Evolutionary conservation across 1,140 invertebrate species (phyloP).

Genomic region (Phthorimaea operculella): DNA sequence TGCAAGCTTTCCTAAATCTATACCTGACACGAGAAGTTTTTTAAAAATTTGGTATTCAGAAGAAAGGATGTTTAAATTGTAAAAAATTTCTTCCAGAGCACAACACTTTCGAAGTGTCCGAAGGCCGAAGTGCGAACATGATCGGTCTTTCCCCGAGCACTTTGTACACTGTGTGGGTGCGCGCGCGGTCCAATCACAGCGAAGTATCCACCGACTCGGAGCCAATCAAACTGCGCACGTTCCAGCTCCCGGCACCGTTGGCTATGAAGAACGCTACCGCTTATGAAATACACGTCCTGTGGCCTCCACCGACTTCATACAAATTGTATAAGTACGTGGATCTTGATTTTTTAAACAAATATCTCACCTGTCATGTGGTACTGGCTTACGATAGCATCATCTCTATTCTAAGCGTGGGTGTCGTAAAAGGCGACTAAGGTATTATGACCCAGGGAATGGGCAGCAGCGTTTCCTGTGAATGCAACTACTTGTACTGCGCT

Average conservation of each 20-base stretch:
- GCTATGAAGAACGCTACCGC: constrained; percentile 67
- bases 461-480: too few species aligned
- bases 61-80: background rate
- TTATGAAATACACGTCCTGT: constrained; percentile 71
- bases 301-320: constrained; percentile 67
- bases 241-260: constrained; percentile 74
- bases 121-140: constrained; percentile 55
- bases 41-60: too few species aligned
- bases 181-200: constrained; percentile 77
- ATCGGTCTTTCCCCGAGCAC: constrained; percentile 66
- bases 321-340: constrained; percentile 31
- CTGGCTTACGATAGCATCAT: too few species aligned
- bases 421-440: too few species aligned
- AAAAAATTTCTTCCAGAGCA: constrained; percentile 35
- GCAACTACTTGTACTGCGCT: too few species aligned
- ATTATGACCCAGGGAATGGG: too few species aligned
- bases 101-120: constrained; percentile 46
- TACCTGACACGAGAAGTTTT: too few species aligned
- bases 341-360: background rate
- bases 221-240: constrained; percentile 73
- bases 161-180: constrained; percentile 75
- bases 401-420: too few species aligned
- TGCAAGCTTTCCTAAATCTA: too few species aligned
- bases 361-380: too few species aligned
- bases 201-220: constrained; percentile 74